These are phyloP conservation scores for Trisateles emortualis DNA, from an alignment of 2,888 invertebrate genomes.

Conservation along the genomic window DNA sequence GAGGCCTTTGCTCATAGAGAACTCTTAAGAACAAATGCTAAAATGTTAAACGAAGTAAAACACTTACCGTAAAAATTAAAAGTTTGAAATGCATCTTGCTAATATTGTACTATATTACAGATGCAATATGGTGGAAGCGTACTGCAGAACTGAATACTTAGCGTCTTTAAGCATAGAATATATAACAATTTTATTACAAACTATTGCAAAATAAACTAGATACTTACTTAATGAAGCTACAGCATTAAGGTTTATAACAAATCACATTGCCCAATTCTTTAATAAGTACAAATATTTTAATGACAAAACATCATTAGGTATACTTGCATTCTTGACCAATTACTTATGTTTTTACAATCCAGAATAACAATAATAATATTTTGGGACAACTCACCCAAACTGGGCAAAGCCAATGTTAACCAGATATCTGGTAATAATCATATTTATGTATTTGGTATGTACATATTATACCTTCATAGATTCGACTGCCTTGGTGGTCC, in stretches of 20 bases:
- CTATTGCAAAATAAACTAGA: conserved; percentile 14
- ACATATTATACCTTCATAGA: no score
- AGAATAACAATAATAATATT: no score
- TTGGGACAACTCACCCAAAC: no score
- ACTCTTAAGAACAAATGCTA: no score
- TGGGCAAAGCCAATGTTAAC: no score
- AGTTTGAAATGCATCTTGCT: conserved; percentile 53
- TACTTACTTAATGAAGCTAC: conserved; percentile 23
- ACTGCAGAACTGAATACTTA: neutral
- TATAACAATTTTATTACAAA: conserved; percentile 27
- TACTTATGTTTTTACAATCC: neutral
- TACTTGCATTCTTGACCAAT: neutral
- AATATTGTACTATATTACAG: neutral
- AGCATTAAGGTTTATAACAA: conserved; percentile 12
- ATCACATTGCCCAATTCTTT: neutral
- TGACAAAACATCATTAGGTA: neutral
- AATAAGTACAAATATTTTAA: conserved; percentile 1
- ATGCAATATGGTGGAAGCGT: neutral
- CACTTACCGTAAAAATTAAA: conserved; percentile 62
- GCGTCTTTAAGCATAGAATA: no score
- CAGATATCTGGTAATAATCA: no score
- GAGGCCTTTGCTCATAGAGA: no score
- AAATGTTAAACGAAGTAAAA: no score
- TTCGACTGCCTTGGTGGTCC: no score
- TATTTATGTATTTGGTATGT: no score